Percentiles rank a stretch among this genome's conserved stretches.
Conservation (phyloP, 2,113 vertebrate genomes). For the Grus americana region DNA sequence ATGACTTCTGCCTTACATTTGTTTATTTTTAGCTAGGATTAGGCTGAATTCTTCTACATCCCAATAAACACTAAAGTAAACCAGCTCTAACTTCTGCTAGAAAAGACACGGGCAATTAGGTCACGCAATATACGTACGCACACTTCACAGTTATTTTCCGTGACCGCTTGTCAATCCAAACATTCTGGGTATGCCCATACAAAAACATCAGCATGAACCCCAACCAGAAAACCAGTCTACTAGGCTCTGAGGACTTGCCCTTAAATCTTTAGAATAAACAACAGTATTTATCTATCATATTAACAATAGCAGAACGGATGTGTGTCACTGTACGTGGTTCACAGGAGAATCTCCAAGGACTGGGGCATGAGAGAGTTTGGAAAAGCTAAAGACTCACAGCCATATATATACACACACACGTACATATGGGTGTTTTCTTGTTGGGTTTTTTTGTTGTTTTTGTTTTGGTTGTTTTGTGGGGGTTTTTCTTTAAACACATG, state of each 20-base stretch:
- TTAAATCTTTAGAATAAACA: slow-evolving; percentile 28
- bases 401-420: not conserved
- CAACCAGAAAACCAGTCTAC: not conserved
- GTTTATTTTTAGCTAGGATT: slow-evolving; percentile 6
- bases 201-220: not conserved
- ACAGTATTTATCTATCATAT: not conserved
- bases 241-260: not conserved
- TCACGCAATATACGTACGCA: not conserved
- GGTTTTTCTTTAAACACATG: not conserved
- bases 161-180: not conserved
- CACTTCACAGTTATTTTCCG: not conserved
- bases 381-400: not conserved
- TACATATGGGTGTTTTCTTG: too few species aligned
- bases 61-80: slow-evolving; percentile 23
- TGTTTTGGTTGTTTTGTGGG: too few species aligned
- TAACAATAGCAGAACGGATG: not conserved
- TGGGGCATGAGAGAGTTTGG: not conserved
- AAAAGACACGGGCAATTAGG: not conserved
- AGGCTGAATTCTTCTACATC: slow-evolving; percentile 12
- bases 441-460: too few species aligned
- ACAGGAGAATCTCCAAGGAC: not conserved
- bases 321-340: not conserved
- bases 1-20: not conserved
- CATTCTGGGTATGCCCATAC: not conserved
- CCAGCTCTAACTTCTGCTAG: not conserved